phyloP scores from a whole-genome alignment of 2,888 invertebrate species.

The Caenorhabditis sp. region DNA sequence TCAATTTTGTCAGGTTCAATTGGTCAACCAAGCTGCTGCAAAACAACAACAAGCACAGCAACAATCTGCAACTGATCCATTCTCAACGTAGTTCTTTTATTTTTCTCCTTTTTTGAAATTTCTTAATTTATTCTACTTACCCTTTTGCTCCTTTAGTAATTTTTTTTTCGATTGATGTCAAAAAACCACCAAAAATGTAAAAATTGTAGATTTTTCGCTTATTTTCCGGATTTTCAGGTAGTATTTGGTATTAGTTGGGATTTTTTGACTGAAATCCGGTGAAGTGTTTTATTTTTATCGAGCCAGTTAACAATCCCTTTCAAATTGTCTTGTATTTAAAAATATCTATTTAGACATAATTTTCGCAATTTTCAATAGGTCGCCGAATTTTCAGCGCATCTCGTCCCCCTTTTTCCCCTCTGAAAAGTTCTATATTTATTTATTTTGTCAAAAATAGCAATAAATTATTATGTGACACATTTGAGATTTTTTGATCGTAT shows the following conservation, averaged over 20 bases:
- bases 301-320: neutral
- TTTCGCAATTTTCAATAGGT: conserved; percentile 3
- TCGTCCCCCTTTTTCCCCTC: neutral
- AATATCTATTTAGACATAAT: neutral
- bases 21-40: conserved; percentile 38
- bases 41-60: conserved; percentile 36
- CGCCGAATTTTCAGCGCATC: conserved; percentile 6
- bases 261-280: neutral
- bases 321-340: neutral
- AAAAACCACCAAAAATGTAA: neutral
- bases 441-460: conserved; percentile 24
- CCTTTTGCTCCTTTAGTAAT: conserved; percentile 1
- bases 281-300: neutral
- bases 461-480: conserved; percentile 26
- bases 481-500: neutral
- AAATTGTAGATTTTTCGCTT: neutral
- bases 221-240: neutral
- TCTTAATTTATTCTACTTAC: conserved; percentile 5
- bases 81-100: conserved; percentile 13
- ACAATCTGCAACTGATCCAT: conserved; percentile 25
- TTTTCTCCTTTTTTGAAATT: neutral
- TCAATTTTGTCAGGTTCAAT: conserved; percentile 14
- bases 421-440: neutral
- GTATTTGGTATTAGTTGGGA: neutral
- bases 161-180: neutral